Evolutionary conservation across 2,888 invertebrate genomes (phyloP), one percentile per base, ranked within the genome.

Genomic region (Blastobasis adustella): DNA sequence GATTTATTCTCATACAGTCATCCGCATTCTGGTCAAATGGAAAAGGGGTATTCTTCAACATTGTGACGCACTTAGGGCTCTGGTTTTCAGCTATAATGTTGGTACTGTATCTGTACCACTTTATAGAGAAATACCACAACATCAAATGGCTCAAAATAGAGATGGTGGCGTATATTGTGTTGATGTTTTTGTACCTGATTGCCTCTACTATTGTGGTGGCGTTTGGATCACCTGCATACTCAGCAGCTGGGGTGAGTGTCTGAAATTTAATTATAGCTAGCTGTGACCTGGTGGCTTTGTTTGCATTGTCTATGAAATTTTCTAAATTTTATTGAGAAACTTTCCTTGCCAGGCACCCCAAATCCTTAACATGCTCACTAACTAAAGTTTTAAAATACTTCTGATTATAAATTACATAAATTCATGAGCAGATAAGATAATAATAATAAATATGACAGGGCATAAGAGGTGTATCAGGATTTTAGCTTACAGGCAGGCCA

Each of bases 121-220:
- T 96, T 5, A 91, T 96, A 46, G 97, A 97, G 78, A 94, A 93
- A 68, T 92, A 94, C 65, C 93, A 93, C 69, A 93, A 92, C 70
- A 90, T 96, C 61, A 96, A 95, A 36, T 97, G 96, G 96, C 80
- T 96, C 54, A 93, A 94, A 76, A 91, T 94, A 59, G 96, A 97
- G 80, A 90, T 96, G 73, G 82, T 91, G n/a, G 94, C 90, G 66
- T 93, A 92, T 68, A 89, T 90, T 0, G 62, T 93, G 7, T 92
- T 94, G 91, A 88, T 92, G 6, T 82, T 93, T 47, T 89, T 94
- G 61, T 95, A 95, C 69, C 83, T 96, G 58, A 91, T 95, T 48
- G 94, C 95, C 0, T 91, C 95, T 0, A 90, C 93, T 8, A 90
- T 96, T 51, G 93, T 92, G 4, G 93, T 93, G 0, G 91, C 93